A percentile compares a stretch with the other conserved stretches of the same genome.
Conservation (phyloP, 2,113 vertebrate genomes). For the Oreocharis arfaki region DNA sequence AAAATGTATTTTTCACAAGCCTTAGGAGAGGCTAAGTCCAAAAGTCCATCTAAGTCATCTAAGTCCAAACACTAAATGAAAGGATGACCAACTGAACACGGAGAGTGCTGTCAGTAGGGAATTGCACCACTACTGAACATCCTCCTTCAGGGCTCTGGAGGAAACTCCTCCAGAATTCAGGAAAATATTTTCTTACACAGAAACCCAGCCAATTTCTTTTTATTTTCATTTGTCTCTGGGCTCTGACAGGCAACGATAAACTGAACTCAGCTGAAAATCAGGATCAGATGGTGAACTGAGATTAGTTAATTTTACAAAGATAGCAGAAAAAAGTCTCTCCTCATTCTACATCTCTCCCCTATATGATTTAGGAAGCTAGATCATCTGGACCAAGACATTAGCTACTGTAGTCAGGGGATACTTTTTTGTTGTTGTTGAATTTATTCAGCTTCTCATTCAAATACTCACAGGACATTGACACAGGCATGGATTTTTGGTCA, state of each 20-base stretch:
- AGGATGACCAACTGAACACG: not conserved
- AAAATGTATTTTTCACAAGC: not conserved
- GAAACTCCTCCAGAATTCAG: not conserved
- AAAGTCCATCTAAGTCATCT: too few relatives aligned
- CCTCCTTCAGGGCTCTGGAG: not conserved
- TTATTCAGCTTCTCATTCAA: not conserved
- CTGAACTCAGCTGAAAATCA: not conserved
- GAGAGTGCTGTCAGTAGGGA: not conserved
- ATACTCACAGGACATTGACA: not conserved
- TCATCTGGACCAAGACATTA: not conserved
- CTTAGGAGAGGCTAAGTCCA: too few relatives aligned
- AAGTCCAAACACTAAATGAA: not conserved
- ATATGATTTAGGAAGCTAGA: not conserved
- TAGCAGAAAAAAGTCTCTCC: not conserved
- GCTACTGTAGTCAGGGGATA: not conserved
- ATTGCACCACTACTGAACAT: not conserved
- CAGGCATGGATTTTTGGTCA: not conserved
- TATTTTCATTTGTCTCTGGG: not conserved
- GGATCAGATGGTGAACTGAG: not conserved
- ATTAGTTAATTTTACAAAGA: not conserved
- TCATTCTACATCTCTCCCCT: not conserved
- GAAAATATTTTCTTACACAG: not conserved
- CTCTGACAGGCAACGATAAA: conserved; percentile 6
- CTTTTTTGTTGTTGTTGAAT: not conserved
- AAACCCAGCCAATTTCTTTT: not conserved